Evolutionary conservation across 1,140 invertebrate genomes (phyloP).

Genomic region (Daktulosphaira vitifoliae): DNA sequence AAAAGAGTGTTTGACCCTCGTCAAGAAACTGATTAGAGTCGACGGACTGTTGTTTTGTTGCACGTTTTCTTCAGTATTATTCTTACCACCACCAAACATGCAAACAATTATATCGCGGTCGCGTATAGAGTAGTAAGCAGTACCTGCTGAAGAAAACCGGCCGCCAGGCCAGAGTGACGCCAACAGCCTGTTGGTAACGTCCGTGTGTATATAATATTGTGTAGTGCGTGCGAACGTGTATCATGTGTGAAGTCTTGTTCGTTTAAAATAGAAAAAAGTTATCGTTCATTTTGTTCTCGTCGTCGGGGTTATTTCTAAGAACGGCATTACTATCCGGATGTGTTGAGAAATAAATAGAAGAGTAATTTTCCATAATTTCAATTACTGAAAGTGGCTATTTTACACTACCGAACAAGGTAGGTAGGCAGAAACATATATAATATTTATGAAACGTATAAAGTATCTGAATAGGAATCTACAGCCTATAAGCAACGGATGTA

Average conservation of each 20-base stretch:
- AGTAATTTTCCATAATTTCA: no score
- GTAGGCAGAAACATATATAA: not conserved
- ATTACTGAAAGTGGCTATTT: no score
- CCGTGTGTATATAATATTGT: not conserved
- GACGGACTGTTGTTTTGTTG: no score
- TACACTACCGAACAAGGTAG: no score
- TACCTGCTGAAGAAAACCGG: not conserved
- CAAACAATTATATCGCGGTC: not conserved
- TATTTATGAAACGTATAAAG: not conserved
- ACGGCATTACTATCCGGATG: no score
- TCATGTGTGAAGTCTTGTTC: no score
- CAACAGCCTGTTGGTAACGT: conserved; percentile 20
- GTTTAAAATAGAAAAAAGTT: not conserved
- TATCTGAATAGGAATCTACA: not conserved
- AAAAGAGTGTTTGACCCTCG: no score
- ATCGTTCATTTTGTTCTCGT: not conserved
- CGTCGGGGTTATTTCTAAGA: not conserved
- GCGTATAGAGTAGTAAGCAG: not conserved
- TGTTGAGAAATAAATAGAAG: no score
- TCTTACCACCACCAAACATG: conserved; percentile 9
- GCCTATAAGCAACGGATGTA: not conserved
- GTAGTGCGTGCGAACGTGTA: not conserved
- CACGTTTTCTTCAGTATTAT: not conserved
- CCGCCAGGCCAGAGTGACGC: conserved; percentile 5
- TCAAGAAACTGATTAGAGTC: not conserved